Percentiles rank a stretch among this genome's conserved stretches.
phyloP scores from a whole-genome alignment of 2,113 vertebrate species.

The Triplophysa rosa region DNA sequence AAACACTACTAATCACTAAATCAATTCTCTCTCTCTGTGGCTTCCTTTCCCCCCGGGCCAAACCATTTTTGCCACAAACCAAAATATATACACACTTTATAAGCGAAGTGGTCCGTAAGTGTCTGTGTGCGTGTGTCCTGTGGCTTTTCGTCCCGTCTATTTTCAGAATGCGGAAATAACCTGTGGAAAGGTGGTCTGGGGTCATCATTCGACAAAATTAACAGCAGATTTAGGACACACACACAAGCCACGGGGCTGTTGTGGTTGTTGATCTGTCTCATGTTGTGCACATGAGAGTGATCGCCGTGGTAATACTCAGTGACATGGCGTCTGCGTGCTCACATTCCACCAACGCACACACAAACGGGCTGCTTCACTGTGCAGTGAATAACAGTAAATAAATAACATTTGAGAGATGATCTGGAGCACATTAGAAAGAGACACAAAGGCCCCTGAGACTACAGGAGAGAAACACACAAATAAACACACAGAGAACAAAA shows the following conservation, averaged over 20 bases:
- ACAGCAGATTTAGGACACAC: constrained; percentile 31
- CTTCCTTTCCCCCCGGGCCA: not conserved
- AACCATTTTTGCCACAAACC: not conserved
- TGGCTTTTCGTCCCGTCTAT: constrained; percentile 3
- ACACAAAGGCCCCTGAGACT: constrained; percentile 10
- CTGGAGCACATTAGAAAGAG: constrained; percentile 54
- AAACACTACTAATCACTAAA: not conserved
- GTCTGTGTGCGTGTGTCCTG: not conserved
- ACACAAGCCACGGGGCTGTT: constrained; percentile 31
- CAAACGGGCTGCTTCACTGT: constrained; percentile 50
- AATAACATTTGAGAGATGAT: constrained; percentile 26
- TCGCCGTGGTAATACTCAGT: constrained; percentile 63
- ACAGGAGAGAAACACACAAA: constrained; percentile 7
- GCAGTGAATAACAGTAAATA: constrained; percentile 20
- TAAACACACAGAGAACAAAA: constrained; percentile 11
- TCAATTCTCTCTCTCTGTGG: not conserved
- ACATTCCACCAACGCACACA: constrained; percentile 60
- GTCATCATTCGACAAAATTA: constrained; percentile 20
- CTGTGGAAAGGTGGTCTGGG: constrained; percentile 28
- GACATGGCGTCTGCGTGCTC: constrained; percentile 66
- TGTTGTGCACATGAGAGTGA: constrained; percentile 57
- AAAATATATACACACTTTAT: not conserved
- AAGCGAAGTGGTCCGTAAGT: not conserved
- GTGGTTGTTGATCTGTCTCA: constrained; percentile 55
- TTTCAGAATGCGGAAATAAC: constrained; percentile 19